Evolutionary conservation across 2,113 vertebrate species (phyloP), one percentile per base, ranked within the genome.

Genomic region (Gavialis gangeticus): DNA sequence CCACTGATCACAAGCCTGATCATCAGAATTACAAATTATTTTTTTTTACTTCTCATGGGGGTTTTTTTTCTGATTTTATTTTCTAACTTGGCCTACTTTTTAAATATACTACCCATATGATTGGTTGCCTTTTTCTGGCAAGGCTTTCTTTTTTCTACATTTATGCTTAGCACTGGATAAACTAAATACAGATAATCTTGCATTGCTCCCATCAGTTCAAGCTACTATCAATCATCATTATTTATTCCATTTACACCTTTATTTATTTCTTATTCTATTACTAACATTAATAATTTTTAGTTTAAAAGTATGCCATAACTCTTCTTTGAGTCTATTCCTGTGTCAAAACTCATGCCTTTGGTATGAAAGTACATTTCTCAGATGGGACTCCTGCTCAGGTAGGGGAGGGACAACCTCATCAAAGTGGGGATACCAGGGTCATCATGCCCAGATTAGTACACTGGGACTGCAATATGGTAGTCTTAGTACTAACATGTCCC

Each of bases 361-460:
- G 55, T 82, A 17, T 88, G 64, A 25, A 92, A 62, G 2, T 77
- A 27, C 22, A 13, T 62, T 78, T 8, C 30, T 85, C 18, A 76
- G 15, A 59, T 82, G 30, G 22, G 90, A 57, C 46, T 30, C 30
- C 55, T 84, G 57, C 46, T 46, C 46, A n/a, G 10, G 17, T 63
- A 59, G 14, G 67, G 5, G 54, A 10, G 79, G 79, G 63, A 59
- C 54, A 83, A 87, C 77, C 5, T 81, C 91, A 79, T 37, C 60
- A 92, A 84, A 77, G 81, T 34, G 64, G 73, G n/a, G 57, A 9
- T 69, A 83, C 89, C 91, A 63, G 84, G 85, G 59, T 37, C 79
- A 84, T 28, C 3, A 57, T 46, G 34, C 34, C 57, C 2, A 0
- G 22, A 30, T 27, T n/a, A n/a, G 24, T 12, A 17, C 6, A n/a